phyloP scores from a whole-genome alignment of 2,797 vertebrate genomes.

The Champsocephalus gunnari region DNA sequence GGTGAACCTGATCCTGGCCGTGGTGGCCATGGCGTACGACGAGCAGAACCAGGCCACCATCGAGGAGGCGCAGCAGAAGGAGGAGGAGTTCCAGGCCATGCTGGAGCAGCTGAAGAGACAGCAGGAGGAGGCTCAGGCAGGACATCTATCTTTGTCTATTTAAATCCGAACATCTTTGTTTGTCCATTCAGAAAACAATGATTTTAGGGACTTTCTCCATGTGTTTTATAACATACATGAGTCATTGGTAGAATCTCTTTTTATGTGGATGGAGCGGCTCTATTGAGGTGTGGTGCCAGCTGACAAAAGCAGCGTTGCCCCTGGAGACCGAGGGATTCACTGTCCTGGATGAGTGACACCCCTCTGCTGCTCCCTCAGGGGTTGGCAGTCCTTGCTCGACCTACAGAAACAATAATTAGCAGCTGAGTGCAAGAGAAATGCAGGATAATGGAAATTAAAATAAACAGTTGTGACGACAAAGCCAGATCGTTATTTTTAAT shows the following conservation, averaged over 20 bases:
- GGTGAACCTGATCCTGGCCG: conserved; percentile 96
- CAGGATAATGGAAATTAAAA: not conserved
- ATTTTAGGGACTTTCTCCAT: not conserved
- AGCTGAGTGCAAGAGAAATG: conserved; percentile 1
- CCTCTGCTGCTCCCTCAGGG: conserved; percentile 13
- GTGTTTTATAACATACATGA: not conserved
- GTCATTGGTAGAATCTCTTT: conserved; percentile 7
- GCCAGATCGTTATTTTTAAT: not conserved
- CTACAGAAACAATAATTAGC: conserved; percentile 9
- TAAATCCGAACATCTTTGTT: not conserved
- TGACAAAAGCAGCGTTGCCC: conserved; percentile 29
- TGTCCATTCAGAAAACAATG: not conserved
- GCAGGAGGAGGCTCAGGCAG: conserved; percentile 96
- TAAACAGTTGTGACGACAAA: conserved; percentile 5
- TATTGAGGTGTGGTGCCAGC: conserved; percentile 21
- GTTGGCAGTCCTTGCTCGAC: conserved; percentile 24
- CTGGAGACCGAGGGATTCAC: conserved; percentile 16
- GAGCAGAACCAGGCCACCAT: conserved; percentile 98
- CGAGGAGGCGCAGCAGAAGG: conserved; percentile 96
- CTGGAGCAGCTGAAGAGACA: conserved; percentile 96
- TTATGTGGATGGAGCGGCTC: not conserved
- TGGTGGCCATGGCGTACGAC: conserved; percentile 98
- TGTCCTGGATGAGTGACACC: conserved; percentile 34
- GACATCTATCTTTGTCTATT: conserved; percentile 14
- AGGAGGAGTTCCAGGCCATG: conserved; percentile 98